Evolutionary conservation across 2,888 invertebrate genomes (phyloP).

Genomic region (Xylophagus ater): DNA sequence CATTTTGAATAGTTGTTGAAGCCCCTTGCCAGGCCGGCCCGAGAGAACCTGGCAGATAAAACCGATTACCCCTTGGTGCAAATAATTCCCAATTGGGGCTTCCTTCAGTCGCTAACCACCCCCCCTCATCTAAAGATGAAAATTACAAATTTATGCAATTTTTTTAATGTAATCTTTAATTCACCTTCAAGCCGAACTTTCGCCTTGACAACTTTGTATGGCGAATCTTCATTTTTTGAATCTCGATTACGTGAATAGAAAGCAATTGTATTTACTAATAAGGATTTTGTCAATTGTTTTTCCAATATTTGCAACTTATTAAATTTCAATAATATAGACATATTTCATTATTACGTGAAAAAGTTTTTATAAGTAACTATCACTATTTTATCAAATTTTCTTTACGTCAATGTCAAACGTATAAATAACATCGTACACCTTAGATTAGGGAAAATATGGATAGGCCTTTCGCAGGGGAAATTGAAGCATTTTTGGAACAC

Average conservation of each 20-base stretch:
- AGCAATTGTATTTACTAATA: slow-evolving; percentile 8
- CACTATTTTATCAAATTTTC: too few relatives aligned
- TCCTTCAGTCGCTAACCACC: slow-evolving; percentile 30
- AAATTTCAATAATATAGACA: slow-evolving; percentile 8
- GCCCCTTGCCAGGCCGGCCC: slow-evolving; percentile 59
- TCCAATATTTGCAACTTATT: slow-evolving; percentile 2
- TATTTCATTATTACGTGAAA: too few relatives aligned
- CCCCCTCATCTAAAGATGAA: slow-evolving; percentile 23
- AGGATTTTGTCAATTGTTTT: slow-evolving; percentile 1
- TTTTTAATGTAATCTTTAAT: too few relatives aligned
- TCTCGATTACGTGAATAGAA: slow-evolving; percentile 26
- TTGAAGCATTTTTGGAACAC: too few relatives aligned
- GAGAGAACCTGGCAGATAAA: slow-evolving; percentile 56
- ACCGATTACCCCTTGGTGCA: slow-evolving; percentile 52
- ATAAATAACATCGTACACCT: too few relatives aligned
- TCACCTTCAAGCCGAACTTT: slow-evolving; percentile 27
- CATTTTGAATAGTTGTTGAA: slow-evolving; percentile 40
- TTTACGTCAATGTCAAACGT: too few relatives aligned
- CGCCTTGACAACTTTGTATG: slow-evolving; percentile 27
- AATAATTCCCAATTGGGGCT: slow-evolving; percentile 55
- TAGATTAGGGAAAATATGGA: too few relatives aligned
- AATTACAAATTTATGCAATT: neutral
- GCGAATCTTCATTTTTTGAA: slow-evolving; percentile 26
- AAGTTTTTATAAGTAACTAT: too few relatives aligned
- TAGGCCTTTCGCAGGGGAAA: too few relatives aligned